Conservation (phyloP, 2,113 vertebrate genomes). For the Brachyhypopomus gauderio region DNA sequence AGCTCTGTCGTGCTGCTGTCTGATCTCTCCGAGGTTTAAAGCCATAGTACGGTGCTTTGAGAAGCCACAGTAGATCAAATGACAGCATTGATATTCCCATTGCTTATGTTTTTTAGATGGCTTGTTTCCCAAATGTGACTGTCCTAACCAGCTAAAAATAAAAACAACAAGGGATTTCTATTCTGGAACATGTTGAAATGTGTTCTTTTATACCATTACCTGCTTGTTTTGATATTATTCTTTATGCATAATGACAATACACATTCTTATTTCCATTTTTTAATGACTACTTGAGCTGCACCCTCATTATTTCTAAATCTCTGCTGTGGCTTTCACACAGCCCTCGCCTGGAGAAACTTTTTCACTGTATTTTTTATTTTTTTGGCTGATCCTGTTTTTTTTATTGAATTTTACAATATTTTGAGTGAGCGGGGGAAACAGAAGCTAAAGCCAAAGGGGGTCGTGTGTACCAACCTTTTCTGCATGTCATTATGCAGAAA, state of each 20-base stretch:
- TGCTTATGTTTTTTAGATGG: background rate
- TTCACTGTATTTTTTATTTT: background rate
- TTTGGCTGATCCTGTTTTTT: too few relatives aligned
- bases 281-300: background rate
- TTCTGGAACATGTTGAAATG: background rate
- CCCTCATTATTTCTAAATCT: background rate
- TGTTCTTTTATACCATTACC: background rate
- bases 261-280: background rate
- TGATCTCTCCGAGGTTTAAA: slow-evolving; percentile 13
- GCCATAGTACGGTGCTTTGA: background rate
- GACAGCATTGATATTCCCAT: background rate
- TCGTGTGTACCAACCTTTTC: background rate
- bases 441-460: background rate
- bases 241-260: background rate
- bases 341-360: background rate
- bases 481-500: slow-evolving; percentile 11
- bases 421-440: background rate
- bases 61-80: background rate
- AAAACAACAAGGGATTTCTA: too few relatives aligned
- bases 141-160: too few relatives aligned
- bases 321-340: background rate
- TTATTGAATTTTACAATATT: background rate
- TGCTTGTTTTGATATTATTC: background rate
- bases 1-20: slow-evolving; percentile 1
- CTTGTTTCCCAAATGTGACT: background rate